Evolutionary conservation across 2,888 invertebrate species (phyloP), one percentile per base, ranked within the genome.

Genomic region (Calephelis perditalis): DNA sequence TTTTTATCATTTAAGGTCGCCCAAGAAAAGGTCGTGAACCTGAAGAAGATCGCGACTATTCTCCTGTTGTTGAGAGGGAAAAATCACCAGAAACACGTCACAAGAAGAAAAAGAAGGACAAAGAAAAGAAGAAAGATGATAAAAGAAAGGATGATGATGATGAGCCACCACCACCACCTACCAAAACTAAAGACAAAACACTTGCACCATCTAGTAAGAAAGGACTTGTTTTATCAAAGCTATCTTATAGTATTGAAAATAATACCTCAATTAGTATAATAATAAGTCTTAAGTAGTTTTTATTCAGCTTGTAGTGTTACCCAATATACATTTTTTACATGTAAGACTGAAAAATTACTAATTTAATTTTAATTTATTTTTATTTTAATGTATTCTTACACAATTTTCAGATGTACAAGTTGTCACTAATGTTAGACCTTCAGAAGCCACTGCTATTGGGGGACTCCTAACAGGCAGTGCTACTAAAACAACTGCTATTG

Each of bases 391-490:
- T 59, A 8, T 36, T 52, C 9, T 37, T 9, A 9, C 58, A 54
- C 40, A 40, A 40, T 57, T 56, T 59, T 58, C 73, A 91, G 90
- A 90, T 77, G 88, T 91, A 4, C 91, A 91, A 70, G 86, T 91
- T 15, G 83, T 91, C 1, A 85, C 88, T 6, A 85, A 88, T 62
- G 86, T 92, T 45, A 92, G 94, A 2, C 95, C 95, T 0, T 94
- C 95, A 0, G 95, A 95, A 75, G 92, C 92, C 1, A 93, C 94
- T 0, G 94, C 95, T 3, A 92, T 95, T 12, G 95, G 95, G 11
- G 95, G 95, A 7, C 82, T 95, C 66, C 91, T 93, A 2, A 92
- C 94, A 0, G 94, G 94, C 67, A 92, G 91, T 44, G 87, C 92
- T 0, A 91, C 92, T 0, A 89, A 90, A 65, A 76, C 86, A 3